phyloP scores from a whole-genome alignment of 2,113 vertebrate species.

The Pristiophorus japonicus region DNA sequence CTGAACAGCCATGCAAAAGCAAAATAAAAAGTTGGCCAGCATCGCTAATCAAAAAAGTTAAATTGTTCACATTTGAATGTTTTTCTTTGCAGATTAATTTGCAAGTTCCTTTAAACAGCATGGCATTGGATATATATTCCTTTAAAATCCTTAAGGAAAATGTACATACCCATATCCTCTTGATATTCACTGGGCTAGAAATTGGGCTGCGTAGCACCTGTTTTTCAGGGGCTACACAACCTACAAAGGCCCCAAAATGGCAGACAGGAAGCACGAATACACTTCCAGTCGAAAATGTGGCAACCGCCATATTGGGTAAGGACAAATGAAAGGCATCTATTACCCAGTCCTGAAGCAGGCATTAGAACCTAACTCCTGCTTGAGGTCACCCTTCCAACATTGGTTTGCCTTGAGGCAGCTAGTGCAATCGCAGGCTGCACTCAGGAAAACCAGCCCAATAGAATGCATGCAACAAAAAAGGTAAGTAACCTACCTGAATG shows the following conservation, averaged over 20 bases:
- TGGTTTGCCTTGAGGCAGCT: background rate
- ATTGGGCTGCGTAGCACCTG: background rate
- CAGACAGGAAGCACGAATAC: background rate
- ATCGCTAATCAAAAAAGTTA: background rate
- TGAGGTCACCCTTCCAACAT: background rate
- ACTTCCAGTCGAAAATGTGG: background rate
- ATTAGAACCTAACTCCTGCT: background rate
- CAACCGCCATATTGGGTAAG: background rate
- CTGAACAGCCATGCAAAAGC: background rate
- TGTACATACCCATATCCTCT: background rate
- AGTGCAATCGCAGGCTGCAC: background rate
- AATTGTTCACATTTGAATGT: background rate
- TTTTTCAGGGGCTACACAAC: background rate
- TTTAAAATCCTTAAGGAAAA: background rate
- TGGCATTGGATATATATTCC: background rate
- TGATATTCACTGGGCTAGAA: background rate
- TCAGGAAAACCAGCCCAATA: background rate
- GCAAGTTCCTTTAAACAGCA: background rate
- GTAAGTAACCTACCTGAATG: background rate
- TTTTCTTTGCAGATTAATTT: background rate
- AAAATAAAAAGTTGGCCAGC: background rate
- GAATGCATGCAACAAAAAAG: background rate
- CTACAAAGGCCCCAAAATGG: background rate
- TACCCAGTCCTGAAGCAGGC: background rate
- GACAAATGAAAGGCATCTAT: background rate